These are phyloP conservation scores for Tragelaphus buxtoni DNA, from an alignment of 2,113 vertebrate genomes.

Conservation along the genomic window DNA sequence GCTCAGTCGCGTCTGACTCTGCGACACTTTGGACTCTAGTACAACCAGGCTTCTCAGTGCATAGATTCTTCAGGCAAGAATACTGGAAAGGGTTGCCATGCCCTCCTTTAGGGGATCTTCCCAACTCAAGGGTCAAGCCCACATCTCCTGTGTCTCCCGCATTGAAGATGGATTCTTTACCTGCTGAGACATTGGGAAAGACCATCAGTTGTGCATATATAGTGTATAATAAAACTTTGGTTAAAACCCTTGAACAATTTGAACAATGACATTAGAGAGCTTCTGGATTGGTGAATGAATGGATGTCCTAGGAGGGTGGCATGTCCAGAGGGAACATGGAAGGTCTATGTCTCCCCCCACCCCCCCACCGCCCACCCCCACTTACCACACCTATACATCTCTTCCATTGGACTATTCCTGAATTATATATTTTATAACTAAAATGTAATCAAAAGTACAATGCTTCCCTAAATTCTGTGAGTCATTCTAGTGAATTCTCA, in stretches of 20 bases:
- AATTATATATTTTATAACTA: not conserved
- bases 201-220: not conserved
- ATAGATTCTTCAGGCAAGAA: not conserved
- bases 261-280: not conserved
- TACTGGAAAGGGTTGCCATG: not conserved
- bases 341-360: no score
- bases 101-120: not conserved
- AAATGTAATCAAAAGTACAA: not conserved
- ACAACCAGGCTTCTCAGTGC: not conserved
- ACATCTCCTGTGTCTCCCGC: not conserved
- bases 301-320: no score
- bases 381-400: not conserved
- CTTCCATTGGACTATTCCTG: not conserved
- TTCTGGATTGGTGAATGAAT: not conserved
- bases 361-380: no score
- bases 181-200: not conserved
- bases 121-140: not conserved
- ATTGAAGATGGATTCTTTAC: not conserved
- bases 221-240: not conserved
- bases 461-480: not conserved
- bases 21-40: not conserved
- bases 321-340: not conserved
- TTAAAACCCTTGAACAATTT: not conserved
- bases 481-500: not conserved
- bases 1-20: not conserved